These are phyloP conservation scores for Philhelius pedissequus DNA, from an alignment of 2,888 invertebrate species.

Conservation along the genomic window DNA sequence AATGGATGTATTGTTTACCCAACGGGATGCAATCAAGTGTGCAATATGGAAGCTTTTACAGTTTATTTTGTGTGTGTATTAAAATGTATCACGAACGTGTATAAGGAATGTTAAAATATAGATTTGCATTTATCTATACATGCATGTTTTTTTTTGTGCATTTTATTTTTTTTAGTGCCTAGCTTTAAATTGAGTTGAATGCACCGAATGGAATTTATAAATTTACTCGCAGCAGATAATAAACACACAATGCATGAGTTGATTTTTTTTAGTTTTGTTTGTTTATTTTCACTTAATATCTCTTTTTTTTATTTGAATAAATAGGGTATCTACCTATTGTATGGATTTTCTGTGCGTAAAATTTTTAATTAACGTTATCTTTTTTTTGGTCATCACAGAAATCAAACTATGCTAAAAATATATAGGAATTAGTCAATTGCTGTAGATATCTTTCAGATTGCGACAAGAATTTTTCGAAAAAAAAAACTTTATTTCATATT, in stretches of 20 bases:
- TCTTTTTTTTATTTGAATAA: background rate
- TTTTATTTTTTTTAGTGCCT: background rate
- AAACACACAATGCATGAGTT: slow-evolving; percentile 2
- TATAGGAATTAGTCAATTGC: no score
- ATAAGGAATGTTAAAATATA: background rate
- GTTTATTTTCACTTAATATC: background rate
- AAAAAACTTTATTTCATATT: no score
- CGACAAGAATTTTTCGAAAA: no score
- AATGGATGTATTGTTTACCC: background rate
- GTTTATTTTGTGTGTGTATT: background rate
- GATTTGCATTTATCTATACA: background rate
- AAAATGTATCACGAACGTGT: background rate
- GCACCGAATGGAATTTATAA: slow-evolving; percentile 30
- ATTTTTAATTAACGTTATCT: no score
- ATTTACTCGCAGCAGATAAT: slow-evolving; percentile 10
- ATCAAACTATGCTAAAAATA: no score
- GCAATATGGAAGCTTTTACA: slow-evolving; percentile 32
- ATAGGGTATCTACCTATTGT: background rate
- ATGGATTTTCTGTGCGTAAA: no score
- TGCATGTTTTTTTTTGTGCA: background rate
- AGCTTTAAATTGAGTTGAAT: slow-evolving; percentile 32
- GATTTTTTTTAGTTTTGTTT: background rate
- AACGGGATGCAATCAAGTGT: slow-evolving; percentile 33
- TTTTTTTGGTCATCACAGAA: no score
- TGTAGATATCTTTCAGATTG: no score